Base-by-base conservation (phyloP, 37 sponge, comb jelly and placozoan species). In the Cladorhizidae sp. region DNA sequence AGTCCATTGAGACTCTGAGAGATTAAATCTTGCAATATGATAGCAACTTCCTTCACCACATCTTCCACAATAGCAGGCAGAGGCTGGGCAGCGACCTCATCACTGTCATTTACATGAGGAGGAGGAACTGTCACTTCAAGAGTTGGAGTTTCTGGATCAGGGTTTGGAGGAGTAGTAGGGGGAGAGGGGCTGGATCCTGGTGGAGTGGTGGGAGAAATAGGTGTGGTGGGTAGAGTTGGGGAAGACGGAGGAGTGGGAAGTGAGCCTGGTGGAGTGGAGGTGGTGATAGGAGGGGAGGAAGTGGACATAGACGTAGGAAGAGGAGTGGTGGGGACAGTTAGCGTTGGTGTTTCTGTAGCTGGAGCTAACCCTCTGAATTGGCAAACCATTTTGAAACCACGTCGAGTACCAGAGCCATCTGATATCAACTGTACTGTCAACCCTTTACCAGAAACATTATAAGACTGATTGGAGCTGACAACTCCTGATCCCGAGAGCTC, bases 361-460 rank as follows among this genome's bases (percentile, higher is more conserved):
- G 54, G 54, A 52, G 15, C 15, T 15, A 18, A 15, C 49, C n/a
- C 64, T 67, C 52, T 42, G 69, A 70, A 29, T 1, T 17, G 11
- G 51, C 42, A 55, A 40, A 61, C 50, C 14, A 54, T 69, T 40
- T 63, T 63, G 39, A 85, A 78, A 14, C 86, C 86, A 32, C 40
- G 50, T 0, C 17, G 7, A 39, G 40, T 41, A n/a, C 42, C 38
- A 15, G 38, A 39, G 12, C 78, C 63, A 78, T 85, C 78, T 14
- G 86, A 67, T 2, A 18, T 26, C 49, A 85, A 17, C 55, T 72
- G 61, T 43, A 85, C 29, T 1, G 86, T 72, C 1, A 85, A 42
- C 3, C 37, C 72, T 0, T 57, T 62, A 17, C 43, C 64, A 37
- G 64, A 31, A 23, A 55, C 45, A 17, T 20, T 1, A 49, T 78